Evolutionary conservation across 2,797 vertebrate genomes (phyloP).

Genomic region (Prionace glauca): DNA sequence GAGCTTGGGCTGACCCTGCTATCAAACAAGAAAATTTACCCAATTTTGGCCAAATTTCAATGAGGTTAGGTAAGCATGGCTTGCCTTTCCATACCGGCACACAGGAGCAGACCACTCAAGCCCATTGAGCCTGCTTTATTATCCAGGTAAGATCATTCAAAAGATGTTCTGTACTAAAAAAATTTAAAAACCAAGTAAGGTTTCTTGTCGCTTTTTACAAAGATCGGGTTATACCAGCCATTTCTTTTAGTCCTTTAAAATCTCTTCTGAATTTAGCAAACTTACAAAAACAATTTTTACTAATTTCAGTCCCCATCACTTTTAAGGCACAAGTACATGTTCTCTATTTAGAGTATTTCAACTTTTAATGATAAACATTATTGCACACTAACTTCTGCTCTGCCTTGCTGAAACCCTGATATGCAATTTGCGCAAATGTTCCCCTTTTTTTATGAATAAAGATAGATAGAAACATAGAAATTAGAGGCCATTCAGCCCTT

Average conservation of each 20-base stretch:
- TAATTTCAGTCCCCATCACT: not conserved
- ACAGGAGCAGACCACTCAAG: no score
- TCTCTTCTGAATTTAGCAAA: not conserved
- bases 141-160: not conserved
- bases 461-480: not conserved
- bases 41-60: not conserved
- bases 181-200: not conserved
- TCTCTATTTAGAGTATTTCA: not conserved
- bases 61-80: not conserved
- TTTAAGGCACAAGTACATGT: not conserved
- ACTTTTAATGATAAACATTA: not conserved
- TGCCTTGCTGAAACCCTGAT: not conserved
- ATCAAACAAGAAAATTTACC: not conserved
- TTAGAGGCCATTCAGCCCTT: no score
- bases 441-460: not conserved
- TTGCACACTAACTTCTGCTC: not conserved
- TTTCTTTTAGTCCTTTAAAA: not conserved
- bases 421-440: not conserved
- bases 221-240: not conserved
- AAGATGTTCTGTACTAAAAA: not conserved
- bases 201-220: not conserved
- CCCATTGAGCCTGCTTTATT: no score
- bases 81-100: not conserved
- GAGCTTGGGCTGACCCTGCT: not conserved
- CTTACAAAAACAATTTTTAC: not conserved